Percentiles rank a stretch among this genome's conserved stretches.
phyloP scores from a whole-genome alignment of 2,113 vertebrate species.

The Sprattus sprattus region DNA sequence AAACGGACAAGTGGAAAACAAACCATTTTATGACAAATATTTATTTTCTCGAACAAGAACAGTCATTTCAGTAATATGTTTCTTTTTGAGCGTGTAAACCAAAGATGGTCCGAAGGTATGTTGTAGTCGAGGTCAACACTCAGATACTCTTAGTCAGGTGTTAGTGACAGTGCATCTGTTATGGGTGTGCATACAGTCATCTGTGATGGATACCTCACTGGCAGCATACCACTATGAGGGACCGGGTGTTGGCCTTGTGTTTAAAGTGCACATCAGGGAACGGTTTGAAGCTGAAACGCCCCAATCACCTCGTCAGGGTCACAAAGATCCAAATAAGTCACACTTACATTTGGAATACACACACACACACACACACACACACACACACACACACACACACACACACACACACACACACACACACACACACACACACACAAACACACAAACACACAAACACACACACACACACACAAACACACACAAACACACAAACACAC shows the following conservation, averaged over 20 bases:
- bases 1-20: not conserved
- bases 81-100: not conserved
- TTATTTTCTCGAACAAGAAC: conserved; percentile 12
- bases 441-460: not conserved
- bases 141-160: not conserved
- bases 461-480: not conserved
- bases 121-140: not conserved
- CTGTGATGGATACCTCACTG: not conserved
- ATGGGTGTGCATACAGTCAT: too few species aligned
- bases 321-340: conserved; percentile 1
- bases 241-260: not conserved
- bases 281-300: not conserved
- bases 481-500: not conserved
- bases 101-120: not conserved
- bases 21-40: conserved; percentile 2
- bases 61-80: not conserved
- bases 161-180: not conserved
- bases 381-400: not conserved
- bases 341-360: not conserved
- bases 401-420: not conserved
- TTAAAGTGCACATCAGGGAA: conserved; percentile 7
- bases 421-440: not conserved
- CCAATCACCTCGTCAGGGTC: not conserved
- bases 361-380: not conserved
- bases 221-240: not conserved